phyloP scores from a whole-genome alignment of 2,888 invertebrate species.

The Vanessa cardui region DNA sequence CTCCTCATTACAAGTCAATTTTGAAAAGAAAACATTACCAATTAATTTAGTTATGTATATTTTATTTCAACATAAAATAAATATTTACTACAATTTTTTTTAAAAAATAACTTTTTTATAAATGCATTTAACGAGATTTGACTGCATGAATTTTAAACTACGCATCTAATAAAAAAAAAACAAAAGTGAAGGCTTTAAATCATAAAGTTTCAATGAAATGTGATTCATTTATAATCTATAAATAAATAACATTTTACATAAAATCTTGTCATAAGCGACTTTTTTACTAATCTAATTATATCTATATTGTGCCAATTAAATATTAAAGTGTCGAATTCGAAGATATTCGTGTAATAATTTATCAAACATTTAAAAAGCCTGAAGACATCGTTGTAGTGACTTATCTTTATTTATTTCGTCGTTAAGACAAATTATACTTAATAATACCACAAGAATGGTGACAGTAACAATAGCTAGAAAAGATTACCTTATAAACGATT shows the following conservation, averaged over 20 bases:
- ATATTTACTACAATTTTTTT: constrained; percentile 27
- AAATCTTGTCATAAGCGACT: constrained; percentile 52
- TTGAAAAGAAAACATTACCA: constrained; percentile 47
- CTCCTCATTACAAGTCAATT: constrained; percentile 56
- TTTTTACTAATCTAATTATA: constrained; percentile 62
- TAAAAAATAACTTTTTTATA: constrained; percentile 20
- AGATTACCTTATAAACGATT: constrained; percentile 55
- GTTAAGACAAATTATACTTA: constrained; percentile 35
- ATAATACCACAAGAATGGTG: constrained; percentile 46
- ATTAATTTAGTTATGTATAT: constrained; percentile 46
- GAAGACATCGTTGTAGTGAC: constrained; percentile 73
- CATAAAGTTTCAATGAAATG: constrained; percentile 27
- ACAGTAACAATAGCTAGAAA: constrained; percentile 51
- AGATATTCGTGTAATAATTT: constrained; percentile 54
- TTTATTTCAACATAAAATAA: constrained; percentile 40
- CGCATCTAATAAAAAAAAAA: constrained; percentile 52
- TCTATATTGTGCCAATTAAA: constrained; percentile 72
- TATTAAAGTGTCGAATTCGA: constrained; percentile 66
- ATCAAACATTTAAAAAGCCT: constrained; percentile 62
- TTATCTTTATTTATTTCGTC: constrained; percentile 53
- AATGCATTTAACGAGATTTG: constrained; percentile 85
- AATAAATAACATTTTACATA: constrained; percentile 51
- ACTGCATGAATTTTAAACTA: constrained; percentile 77
- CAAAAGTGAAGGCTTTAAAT: constrained; percentile 39
- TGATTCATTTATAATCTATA: constrained; percentile 41